A percentile compares a stretch with the other conserved stretches of the same genome.
These are phyloP conservation scores for Hydrolagus affinis DNA, from an alignment of 2,113 vertebrate species.

Conservation along the genomic window DNA sequence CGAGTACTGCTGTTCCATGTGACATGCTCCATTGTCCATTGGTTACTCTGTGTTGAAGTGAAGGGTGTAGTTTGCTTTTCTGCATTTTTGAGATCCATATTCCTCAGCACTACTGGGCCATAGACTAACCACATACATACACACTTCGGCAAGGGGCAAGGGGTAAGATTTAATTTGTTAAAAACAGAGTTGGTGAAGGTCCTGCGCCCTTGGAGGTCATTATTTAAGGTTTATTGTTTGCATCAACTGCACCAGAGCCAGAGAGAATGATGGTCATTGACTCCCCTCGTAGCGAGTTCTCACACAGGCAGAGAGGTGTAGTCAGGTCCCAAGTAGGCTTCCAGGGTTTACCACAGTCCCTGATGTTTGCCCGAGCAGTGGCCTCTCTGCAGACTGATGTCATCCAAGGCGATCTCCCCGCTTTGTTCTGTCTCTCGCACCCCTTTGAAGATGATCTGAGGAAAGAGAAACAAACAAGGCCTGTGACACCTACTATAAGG, in stretches of 20 bases:
- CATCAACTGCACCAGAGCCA: neutral
- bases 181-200: conserved; percentile 34
- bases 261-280: neutral
- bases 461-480: conserved; percentile 31
- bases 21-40: neutral
- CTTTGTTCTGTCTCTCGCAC: conserved; percentile 67
- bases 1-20: neutral
- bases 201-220: conserved; percentile 53
- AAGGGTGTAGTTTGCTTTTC: conserved; percentile 31
- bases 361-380: conserved; percentile 63
- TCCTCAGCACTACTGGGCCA: conserved; percentile 29
- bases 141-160: conserved; percentile 34
- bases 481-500: conserved; percentile 10
- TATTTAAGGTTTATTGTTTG: neutral
- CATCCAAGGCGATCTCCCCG: conserved; percentile 83
- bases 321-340: neutral
- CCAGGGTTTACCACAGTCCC: neutral
- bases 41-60: neutral
- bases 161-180: too few relatives aligned
- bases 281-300: conserved; percentile 2
- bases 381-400: conserved; percentile 77
- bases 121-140: conserved; percentile 18
- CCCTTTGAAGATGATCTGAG: conserved; percentile 86
- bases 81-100: conserved; percentile 28
- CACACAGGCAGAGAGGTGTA: neutral